Evolutionary conservation across 2,797 vertebrate genomes (phyloP).

Genomic region (Chromis chromis): DNA sequence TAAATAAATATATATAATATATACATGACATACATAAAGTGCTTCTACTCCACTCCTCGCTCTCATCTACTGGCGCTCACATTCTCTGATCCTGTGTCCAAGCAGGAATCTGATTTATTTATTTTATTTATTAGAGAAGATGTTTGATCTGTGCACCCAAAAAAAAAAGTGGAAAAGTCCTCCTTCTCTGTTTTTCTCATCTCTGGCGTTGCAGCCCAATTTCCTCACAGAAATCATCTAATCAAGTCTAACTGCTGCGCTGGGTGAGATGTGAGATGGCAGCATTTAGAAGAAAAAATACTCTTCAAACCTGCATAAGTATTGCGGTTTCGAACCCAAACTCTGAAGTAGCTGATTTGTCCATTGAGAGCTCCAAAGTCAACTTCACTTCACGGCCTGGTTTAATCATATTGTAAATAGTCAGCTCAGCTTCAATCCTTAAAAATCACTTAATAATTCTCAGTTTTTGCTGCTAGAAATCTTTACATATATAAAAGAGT

Average conservation of each 20-base stretch:
- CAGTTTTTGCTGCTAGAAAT: slow-evolving; percentile 2
- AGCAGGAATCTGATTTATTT: background rate
- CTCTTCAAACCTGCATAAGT: slow-evolving; percentile 16
- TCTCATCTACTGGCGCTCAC: background rate
- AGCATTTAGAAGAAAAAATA: slow-evolving; percentile 13
- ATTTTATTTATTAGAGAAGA: background rate
- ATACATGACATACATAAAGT: no score
- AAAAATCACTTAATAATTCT: slow-evolving; percentile 11
- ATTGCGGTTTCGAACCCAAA: slow-evolving; percentile 34
- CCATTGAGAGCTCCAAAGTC: slow-evolving; percentile 34
- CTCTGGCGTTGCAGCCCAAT: slow-evolving; percentile 13
- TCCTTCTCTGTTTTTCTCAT: background rate
- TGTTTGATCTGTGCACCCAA: background rate
- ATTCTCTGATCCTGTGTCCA: background rate
- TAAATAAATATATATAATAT: no score
- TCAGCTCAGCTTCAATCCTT: slow-evolving; percentile 13
- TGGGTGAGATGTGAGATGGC: slow-evolving; percentile 17
- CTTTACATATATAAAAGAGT: slow-evolving; percentile 19
- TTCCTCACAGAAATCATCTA: slow-evolving; percentile 21
- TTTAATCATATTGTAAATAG: slow-evolving; percentile 2
- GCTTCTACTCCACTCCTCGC: background rate
- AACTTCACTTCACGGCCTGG: slow-evolving; percentile 15
- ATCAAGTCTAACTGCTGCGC: slow-evolving; percentile 4
- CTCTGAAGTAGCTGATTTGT: slow-evolving; percentile 33
- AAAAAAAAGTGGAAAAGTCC: background rate